Evolutionary conservation across 30 jellyfish, hydroid and myxozoan species (phyloP).

Genomic region (Rhopilema esculentum): DNA sequence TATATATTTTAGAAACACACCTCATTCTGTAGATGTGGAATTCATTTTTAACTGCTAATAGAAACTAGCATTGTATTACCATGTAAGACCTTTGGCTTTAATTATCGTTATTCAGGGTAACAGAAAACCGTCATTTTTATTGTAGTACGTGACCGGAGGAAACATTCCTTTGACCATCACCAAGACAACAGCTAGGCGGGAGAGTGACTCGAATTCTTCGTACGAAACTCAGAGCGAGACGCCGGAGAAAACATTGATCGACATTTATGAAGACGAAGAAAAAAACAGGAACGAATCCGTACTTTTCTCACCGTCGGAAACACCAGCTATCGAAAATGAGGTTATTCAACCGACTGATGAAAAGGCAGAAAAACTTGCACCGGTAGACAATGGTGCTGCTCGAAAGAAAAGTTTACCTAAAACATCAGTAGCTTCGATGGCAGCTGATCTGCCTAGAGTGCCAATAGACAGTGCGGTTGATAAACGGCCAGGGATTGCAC

Average conservation of each 20-base stretch:
- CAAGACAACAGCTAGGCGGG: constrained; percentile 1
- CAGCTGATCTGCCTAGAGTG: neutral
- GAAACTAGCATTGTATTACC: too few relatives aligned
- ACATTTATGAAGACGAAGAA: neutral
- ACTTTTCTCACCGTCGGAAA: neutral
- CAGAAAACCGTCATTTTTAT: neutral
- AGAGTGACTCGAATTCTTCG: constrained; percentile 5
- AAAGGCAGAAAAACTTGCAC: neutral
- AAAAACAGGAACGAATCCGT: neutral
- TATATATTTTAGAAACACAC: too few relatives aligned
- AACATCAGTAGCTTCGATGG: neutral
- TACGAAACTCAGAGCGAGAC: constrained; percentile 1
- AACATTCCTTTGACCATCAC: constrained; percentile 38
- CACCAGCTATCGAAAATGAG: neutral
- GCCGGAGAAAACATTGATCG: neutral
- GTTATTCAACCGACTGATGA: neutral
- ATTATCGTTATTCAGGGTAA: neutral
- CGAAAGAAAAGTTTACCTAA: neutral
- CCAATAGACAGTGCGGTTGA: neutral
- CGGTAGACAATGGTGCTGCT: neutral
- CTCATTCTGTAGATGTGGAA: too few relatives aligned
- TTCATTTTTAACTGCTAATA: too few relatives aligned
- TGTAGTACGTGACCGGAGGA: constrained; percentile 80
- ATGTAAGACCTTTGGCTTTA: too few relatives aligned
- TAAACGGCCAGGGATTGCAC: neutral